Conservation (phyloP, 2,113 vertebrate genomes). For the Miniopterus natalensis region DNA sequence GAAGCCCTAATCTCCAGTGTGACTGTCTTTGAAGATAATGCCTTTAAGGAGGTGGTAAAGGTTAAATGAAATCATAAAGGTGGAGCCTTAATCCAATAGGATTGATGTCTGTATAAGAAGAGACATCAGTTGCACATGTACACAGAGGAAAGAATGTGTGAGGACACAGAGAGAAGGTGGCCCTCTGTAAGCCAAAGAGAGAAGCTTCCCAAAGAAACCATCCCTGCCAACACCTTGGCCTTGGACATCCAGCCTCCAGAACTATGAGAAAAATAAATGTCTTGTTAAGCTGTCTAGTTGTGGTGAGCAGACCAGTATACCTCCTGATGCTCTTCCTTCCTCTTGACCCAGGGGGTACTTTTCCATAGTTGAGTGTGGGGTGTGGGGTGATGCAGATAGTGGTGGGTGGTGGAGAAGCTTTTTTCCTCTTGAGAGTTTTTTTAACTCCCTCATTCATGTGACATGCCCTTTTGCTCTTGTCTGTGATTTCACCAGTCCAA, state of each 20-base stretch:
- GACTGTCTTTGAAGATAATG: not conserved
- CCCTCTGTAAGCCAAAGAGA: not conserved
- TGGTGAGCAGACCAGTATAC: not conserved
- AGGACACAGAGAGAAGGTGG: not conserved
- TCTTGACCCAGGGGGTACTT: not conserved
- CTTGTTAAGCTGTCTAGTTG: not conserved
- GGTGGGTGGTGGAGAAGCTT: not conserved
- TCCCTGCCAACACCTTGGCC: not conserved
- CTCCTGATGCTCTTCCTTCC: not conserved
- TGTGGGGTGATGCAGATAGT: too few relatives aligned
- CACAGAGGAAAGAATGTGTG: not conserved
- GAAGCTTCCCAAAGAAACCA: not conserved
- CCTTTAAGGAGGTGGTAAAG: not conserved
- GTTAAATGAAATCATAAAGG: not conserved
- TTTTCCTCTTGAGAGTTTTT: not conserved
- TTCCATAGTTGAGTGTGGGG: not conserved
- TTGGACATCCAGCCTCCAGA: not conserved
- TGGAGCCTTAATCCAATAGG: not conserved
- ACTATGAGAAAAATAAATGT: not conserved
- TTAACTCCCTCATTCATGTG: not conserved
- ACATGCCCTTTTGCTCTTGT: not conserved
- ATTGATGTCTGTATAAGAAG: not conserved
- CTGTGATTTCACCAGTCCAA: not conserved
- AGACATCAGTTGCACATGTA: not conserved
- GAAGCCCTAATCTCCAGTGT: not conserved